Evolutionary conservation across 2,113 vertebrate genomes (phyloP).

Genomic region (Megaleporinus macrocephalus): DNA sequence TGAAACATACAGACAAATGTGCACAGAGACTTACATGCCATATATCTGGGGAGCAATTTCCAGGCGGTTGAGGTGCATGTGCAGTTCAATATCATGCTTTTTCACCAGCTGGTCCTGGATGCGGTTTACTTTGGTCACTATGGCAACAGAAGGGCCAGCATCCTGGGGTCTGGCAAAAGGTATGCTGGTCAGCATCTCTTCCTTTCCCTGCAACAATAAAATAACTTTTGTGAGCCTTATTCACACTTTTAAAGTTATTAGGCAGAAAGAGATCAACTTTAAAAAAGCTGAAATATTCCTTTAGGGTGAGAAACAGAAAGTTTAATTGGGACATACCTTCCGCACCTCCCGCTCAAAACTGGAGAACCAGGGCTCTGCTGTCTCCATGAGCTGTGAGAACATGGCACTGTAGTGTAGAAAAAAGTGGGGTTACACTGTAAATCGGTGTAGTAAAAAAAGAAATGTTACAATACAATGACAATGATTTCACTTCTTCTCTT

Average conservation of each 20-base stretch:
- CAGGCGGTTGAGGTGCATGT: conserved; percentile 96
- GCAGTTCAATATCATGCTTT: conserved; percentile 94
- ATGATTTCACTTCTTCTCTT: not conserved
- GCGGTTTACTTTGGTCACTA: conserved; percentile 98
- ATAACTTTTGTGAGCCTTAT: not conserved
- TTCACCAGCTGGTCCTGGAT: conserved; percentile 97
- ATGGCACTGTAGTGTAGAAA: conserved; percentile 66
- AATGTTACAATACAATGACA: not conserved
- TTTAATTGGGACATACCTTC: conserved; percentile 65
- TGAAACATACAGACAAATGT: conserved; percentile 6
- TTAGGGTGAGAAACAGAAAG: not conserved
- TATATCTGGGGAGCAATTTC: conserved; percentile 99
- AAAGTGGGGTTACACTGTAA: not conserved
- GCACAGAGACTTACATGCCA: conserved; percentile 87
- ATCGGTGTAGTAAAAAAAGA: not conserved
- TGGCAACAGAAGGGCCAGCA: conserved; percentile 92
- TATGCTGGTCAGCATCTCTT: conserved; percentile 89
- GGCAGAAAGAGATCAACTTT: not conserved
- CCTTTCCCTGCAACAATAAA: conserved; percentile 84
- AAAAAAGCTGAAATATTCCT: not conserved
- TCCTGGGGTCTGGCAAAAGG: conserved; percentile 97
- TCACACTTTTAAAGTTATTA: not conserved
- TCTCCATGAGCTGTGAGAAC: conserved; percentile 83
- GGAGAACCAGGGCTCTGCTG: conserved; percentile 82
- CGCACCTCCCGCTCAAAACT: conserved; percentile 80